phyloP scores from a whole-genome alignment of 2,113 vertebrate genomes.

The Holacanthus passer region DNA sequence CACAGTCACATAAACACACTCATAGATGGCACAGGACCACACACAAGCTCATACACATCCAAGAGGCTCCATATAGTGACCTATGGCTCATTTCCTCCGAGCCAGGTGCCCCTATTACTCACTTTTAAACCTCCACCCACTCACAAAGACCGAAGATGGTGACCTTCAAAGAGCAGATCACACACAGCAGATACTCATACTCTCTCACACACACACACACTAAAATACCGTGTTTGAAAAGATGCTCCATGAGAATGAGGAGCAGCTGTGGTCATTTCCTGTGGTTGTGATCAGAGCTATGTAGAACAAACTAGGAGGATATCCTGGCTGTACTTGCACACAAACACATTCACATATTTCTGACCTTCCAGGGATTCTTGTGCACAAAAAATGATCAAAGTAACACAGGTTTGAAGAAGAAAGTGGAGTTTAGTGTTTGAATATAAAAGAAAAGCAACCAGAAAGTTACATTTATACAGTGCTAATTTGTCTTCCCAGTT shows the following conservation, averaged over 20 bases:
- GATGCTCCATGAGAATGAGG: constrained; percentile 58
- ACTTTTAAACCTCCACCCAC: constrained; percentile 42
- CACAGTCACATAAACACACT: constrained; percentile 29
- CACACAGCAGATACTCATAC: constrained; percentile 3
- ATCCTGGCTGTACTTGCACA: constrained; percentile 59
- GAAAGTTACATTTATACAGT: not conserved
- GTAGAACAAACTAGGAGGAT: constrained; percentile 63
- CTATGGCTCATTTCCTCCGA: constrained; percentile 48
- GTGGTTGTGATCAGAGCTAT: constrained; percentile 43
- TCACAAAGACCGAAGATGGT: constrained; percentile 37
- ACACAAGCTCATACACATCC: constrained; percentile 23
- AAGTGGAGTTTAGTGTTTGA: not conserved
- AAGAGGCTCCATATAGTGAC: constrained; percentile 16
- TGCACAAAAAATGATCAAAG: not conserved
- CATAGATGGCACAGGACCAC: constrained; percentile 30
- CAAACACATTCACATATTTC: constrained; percentile 39
- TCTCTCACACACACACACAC: constrained; percentile 29
- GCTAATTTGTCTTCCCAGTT: not conserved
- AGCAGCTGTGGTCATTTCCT: constrained; percentile 81
- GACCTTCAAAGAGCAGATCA: constrained; percentile 45
- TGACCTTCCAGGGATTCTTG: constrained; percentile 53
- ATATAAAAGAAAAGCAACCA: not conserved
- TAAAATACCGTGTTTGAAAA: constrained; percentile 32
- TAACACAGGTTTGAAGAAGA: not conserved
- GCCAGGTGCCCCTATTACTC: constrained; percentile 47